Conservation (phyloP, 2,888 invertebrate genomes). For the Cantharis rufa region DNA sequence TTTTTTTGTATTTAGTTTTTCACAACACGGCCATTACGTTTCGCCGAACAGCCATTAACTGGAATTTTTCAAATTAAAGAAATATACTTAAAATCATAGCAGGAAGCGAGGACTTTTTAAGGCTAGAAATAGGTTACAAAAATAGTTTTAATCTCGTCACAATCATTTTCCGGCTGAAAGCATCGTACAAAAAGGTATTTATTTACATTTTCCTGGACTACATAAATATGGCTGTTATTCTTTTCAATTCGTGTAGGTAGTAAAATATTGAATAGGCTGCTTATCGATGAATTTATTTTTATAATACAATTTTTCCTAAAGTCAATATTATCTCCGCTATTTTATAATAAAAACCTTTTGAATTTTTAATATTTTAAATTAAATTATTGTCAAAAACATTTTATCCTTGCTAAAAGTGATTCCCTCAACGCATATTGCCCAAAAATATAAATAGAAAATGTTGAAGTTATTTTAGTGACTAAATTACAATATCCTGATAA, state of each 20-base stretch:
- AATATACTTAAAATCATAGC: too few species aligned
- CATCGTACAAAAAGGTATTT: neutral
- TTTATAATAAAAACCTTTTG: neutral
- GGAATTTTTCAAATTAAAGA: neutral
- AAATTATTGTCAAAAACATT: neutral
- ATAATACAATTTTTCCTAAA: neutral
- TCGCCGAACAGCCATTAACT: neutral
- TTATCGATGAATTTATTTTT: neutral
- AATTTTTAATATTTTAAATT: neutral
- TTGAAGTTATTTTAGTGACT: neutral
- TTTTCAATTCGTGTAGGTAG: neutral
- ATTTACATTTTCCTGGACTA: neutral
- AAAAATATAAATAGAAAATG: neutral
- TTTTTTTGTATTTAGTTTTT: neutral
- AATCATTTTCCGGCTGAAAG: neutral
- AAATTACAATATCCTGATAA: neutral
- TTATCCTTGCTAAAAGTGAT: neutral
- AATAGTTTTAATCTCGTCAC: too few species aligned
- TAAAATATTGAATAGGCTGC: neutral
- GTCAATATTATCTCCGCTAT: neutral
- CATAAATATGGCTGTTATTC: neutral
- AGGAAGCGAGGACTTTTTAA: neutral
- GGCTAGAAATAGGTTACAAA: neutral
- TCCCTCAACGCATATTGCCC: neutral
- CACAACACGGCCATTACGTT: neutral